phyloP scores from a whole-genome alignment of 2,113 vertebrate species.

The Ranitomeya variabilis region DNA sequence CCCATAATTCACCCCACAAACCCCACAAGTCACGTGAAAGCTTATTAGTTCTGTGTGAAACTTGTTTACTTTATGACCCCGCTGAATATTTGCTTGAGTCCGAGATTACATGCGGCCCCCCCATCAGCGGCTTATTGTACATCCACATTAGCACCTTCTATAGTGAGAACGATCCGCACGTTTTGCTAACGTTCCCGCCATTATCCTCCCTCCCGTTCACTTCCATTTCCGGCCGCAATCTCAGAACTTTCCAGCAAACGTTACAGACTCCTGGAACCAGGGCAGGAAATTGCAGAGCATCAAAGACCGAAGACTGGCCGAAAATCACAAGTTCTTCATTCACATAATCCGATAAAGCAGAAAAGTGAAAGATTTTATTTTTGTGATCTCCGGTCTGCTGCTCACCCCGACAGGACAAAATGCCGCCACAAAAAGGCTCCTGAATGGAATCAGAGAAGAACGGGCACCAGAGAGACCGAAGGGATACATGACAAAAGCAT shows the following conservation, averaged over 20 bases:
- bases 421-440: background rate
- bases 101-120: background rate
- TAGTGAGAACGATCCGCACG: conserved; percentile 31
- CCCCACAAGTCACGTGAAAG: conserved; percentile 36
- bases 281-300: conserved; percentile 40
- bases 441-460: too few species aligned
- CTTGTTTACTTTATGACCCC: conserved; percentile 35
- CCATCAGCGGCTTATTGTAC: background rate
- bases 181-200: background rate
- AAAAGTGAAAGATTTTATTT: conserved; percentile 27
- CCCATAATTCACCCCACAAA: conserved; percentile 43
- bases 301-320: conserved; percentile 15
- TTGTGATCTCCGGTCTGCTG: background rate
- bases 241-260: conserved; percentile 24
- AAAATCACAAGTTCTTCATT: background rate
- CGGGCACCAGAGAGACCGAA: too few species aligned
- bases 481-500: too few species aligned
- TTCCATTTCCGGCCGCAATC: conserved; percentile 16
- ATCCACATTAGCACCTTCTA: conserved; percentile 36
- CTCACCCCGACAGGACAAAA: background rate
- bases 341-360: background rate
- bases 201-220: background rate
- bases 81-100: conserved; percentile 23
- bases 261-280: background rate
- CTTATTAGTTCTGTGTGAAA: conserved; percentile 34